Evolutionary conservation across 2,113 vertebrate genomes (phyloP).

Genomic region (Numida meleagris): DNA sequence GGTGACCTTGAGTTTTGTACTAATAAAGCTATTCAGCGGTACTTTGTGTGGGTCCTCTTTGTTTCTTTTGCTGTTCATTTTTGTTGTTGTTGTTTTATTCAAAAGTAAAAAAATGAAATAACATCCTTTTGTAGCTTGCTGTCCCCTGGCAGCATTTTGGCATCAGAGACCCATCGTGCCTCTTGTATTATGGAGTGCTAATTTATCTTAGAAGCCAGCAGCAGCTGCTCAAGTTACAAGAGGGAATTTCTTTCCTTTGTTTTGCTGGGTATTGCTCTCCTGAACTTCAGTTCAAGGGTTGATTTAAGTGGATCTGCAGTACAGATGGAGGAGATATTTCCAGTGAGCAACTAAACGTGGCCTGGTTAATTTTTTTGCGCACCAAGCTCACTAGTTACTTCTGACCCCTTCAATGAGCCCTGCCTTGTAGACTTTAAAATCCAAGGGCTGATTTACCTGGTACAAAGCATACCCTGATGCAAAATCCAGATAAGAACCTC

Average conservation of each 20-base stretch:
- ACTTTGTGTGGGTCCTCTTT: not conserved
- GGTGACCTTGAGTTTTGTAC: constrained; percentile 29
- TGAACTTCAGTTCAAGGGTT: constrained; percentile 27
- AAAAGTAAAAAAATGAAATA: not conserved
- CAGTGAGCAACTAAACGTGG: not conserved
- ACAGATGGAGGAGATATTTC: constrained; percentile 19
- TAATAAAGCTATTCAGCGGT: not conserved
- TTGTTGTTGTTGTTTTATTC: not conserved
- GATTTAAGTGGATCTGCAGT: constrained; percentile 46
- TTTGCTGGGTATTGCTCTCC: constrained; percentile 1
- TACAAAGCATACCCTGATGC: not conserved
- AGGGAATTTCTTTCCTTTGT: constrained; percentile 66
- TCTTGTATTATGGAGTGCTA: constrained; percentile 49
- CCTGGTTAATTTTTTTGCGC: not conserved
- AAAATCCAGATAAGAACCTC: not conserved
- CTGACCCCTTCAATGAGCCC: not conserved
- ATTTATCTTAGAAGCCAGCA: constrained; percentile 53
- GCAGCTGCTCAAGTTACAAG: constrained; percentile 67
- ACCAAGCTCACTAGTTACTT: not conserved
- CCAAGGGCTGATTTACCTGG: not conserved
- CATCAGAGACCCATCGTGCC: constrained; percentile 17
- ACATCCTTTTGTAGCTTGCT: not conserved
- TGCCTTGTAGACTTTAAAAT: not conserved
- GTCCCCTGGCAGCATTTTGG: constrained; percentile 38
- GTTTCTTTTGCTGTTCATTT: not conserved